Base-by-base conservation (phyloP, 1,140 invertebrate genomes). In the Brachionus plicatilis region DNA sequence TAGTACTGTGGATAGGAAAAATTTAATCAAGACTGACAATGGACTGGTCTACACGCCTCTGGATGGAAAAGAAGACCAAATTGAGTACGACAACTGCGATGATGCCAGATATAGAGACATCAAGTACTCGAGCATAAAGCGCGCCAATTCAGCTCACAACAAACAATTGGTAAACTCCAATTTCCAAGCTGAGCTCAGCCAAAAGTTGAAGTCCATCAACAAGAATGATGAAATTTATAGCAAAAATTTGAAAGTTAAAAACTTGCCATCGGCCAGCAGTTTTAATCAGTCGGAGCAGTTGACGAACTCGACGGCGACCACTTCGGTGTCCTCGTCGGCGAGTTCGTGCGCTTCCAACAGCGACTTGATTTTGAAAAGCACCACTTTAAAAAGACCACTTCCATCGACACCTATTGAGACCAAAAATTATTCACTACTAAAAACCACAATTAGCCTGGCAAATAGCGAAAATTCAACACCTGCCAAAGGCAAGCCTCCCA, bases 11-110 rank as follows among this genome's bases (percentile, higher is more conserved):
- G 65, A 82, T 9, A 60, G 79, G 41, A 82, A 68, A 68, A 60
- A 82, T 41, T 65, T 82, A 8, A 82, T 82, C 14, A 82, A 82
- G 45, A 82, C 79, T 45, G 79, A 82, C 27, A 82, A 82, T 47
- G 79, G 79, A 17, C 29, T 82, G 9, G 79, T 82, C 24, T 82
- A 82, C 43, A 82, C 79, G 12, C 79, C 53, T 3, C 50, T 50
- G 43, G 45, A 76, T 29, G 72, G 24, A 33, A 76, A 76, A 76
- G 72, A 76, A 50, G 72, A 76, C 12, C 20, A 76, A 50, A 47
- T 47, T 27, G 72, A 76, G n/a, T 72, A 72, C 9, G 68, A 72
- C 41, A 72, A 72, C 33, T 72, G 68, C 50, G 72, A 76, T 29
- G 72, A 76, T n/a, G 47, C 27, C 17, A 76, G 50, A 33, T 20